Evolutionary conservation across 1,140 invertebrate species (phyloP).

Genomic region (Drosophila ironensis): DNA sequence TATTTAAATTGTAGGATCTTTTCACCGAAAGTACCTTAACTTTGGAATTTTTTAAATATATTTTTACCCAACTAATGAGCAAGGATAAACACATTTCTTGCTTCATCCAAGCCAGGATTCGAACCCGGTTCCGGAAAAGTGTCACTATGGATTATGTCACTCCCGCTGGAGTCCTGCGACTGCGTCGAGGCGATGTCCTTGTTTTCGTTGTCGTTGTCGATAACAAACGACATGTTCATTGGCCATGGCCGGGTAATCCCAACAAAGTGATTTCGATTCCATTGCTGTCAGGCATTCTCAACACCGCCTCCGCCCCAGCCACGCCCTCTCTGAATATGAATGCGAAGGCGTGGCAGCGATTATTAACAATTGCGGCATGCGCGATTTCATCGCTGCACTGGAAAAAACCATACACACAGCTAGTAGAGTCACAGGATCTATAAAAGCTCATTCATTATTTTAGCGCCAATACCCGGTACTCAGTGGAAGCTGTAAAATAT

Average conservation of each 20-base stretch:
- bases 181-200: slow-evolving; percentile 9
- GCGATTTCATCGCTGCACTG: slow-evolving; percentile 37
- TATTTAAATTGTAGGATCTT: not conserved
- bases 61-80: not conserved
- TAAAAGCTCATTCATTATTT: no score
- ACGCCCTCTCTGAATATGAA: slow-evolving; percentile 28
- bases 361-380: slow-evolving; percentile 63
- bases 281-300: slow-evolving; percentile 51
- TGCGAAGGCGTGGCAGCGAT: slow-evolving; percentile 34
- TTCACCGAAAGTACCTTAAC: no score
- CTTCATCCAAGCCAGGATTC: not conserved
- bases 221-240: slow-evolving; percentile 68
- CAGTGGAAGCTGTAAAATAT: no score
- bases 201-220: slow-evolving; percentile 24
- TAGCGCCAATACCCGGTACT: no score
- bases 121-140: slow-evolving; percentile 24
- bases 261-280: slow-evolving; percentile 72
- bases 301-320: not conserved
- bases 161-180: not conserved
- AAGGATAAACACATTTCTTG: not conserved
- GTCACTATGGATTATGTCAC: slow-evolving; percentile 57
- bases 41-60: not conserved
- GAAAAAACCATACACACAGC: not conserved
- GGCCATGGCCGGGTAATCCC: slow-evolving; percentile 52
- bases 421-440: no score